Evolutionary conservation across 2,113 vertebrate genomes (phyloP), one percentile per base, ranked within the genome.

Genomic region (Bombycilla garrulus): DNA sequence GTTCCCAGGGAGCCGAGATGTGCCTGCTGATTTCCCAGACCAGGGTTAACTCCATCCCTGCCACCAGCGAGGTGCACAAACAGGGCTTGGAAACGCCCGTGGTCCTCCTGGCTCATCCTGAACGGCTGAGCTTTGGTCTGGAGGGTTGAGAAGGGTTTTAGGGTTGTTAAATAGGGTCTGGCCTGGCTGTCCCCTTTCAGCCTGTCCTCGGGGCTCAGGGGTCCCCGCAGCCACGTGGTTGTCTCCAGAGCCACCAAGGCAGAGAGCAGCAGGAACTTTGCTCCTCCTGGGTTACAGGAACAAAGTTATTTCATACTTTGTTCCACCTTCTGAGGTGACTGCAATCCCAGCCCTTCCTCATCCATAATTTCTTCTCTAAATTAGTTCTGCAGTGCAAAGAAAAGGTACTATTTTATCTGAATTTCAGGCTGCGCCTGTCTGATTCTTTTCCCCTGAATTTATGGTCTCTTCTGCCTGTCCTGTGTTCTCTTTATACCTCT

Each of bases 1-100:
- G 96, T 36, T 92, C 92, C 88, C 86, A 91, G 76, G 12, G 51
- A 96, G 88, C 94, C 38, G n/a, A 78, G 94, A 92, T 83, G 72
- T 70, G 80, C 80, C 86, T 88, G 86, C 88, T 96, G 85, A 54
- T 86, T 91, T 62, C 87, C 91, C 88, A 95, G 88, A 47, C 77
- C 33, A 19, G 3, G 9, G 33, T 91, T 93, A 95, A 95, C 92
- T 74, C 95, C 72, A 12, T 86, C 77, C 9, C 0, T 57, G 60
- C 96, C 81, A 57, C 10, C 80, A 11, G 0, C 0, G 0, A 18
- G 72, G 47, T 8, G 71, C 45, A 44, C 20, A 33, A 47, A n/a
- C 4, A 28, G 62, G 23, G 58, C 67, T 76, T 15, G 76, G 54
- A 21, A 82, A 12, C n/a, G 53, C 23, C 13, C 3, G 10, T 25